Conservation (phyloP, 2,888 invertebrate genomes). For the Phengaris alcon region DNA sequence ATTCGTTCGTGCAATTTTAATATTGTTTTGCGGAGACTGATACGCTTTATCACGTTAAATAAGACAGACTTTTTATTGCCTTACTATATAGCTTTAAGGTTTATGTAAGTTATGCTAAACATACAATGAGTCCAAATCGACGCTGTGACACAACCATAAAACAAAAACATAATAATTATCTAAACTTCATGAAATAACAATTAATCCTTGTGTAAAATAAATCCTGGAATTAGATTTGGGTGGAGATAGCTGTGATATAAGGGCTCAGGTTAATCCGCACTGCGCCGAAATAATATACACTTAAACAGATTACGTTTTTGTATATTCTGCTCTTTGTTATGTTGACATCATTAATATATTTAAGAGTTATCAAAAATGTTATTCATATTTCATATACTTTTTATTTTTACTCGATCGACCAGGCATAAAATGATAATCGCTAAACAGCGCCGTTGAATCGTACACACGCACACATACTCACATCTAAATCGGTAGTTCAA, state of each 20-base stretch:
- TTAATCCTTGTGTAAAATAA: slow-evolving; percentile 13
- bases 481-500: no score
- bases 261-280: slow-evolving; percentile 27
- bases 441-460: no score
- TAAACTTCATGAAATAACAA: not conserved
- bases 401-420: no score
- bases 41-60: not conserved
- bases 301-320: slow-evolving; percentile 27
- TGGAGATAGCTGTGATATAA: slow-evolving; percentile 26
- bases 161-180: not conserved
- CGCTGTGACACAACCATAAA: not conserved
- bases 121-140: not conserved
- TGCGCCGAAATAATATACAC: slow-evolving; percentile 25
- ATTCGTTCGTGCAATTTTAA: slow-evolving; percentile 28
- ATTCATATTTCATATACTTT: not conserved
- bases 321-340: slow-evolving; percentile 7
- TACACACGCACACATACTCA: no score
- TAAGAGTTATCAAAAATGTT: not conserved
- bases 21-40: not conserved
- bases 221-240: slow-evolving; percentile 25
- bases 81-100: not conserved
- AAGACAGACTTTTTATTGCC: not conserved
- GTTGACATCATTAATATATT: slow-evolving; percentile 1
- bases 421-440: no score
- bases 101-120: not conserved